Evolutionary conservation across 1,140 invertebrate genomes (phyloP), one percentile per base, ranked within the genome.

Genomic region (Drosophila kepulauana): DNA sequence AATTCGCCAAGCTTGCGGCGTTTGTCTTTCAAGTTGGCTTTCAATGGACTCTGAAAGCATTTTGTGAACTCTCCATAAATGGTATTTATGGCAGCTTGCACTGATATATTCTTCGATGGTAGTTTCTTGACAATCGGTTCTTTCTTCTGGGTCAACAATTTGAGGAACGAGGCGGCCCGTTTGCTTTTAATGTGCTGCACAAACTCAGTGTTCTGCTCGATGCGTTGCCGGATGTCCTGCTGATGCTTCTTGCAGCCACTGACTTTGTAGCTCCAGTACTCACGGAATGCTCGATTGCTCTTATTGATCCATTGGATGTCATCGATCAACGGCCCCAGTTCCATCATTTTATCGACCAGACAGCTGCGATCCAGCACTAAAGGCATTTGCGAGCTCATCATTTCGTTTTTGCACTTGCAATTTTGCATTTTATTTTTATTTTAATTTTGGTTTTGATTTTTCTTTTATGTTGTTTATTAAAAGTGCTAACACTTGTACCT

Each of bases 181-280:
- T 46, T 59, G 2, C 25, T 38, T 25, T 68, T 43, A 2, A 51
- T 38, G 0, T 63, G 62, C 2, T 46, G 41, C 11, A 73, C 33
- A 20, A 81, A 54, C 10, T 62, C 63, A 35, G 54, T 13, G 13
- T 73, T 66, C 49, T 71, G 76, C 16, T 73, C 61, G 41, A 79
- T 43, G 16, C 52, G 59, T 8, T 45, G 70, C 46, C 76, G 72
- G 38, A 79, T 64, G 41, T 54, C 49, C 20, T 68, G 33, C 41
- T 72, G 41, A 10, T 62, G 82, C 48, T 56, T 64, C 41, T 70
- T 56, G 45, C 51, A 66, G 65, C 43, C 75, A 35, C 38, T 67
- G 58, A 82, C 82, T 70, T 81, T 76, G 56, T 79, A 86, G 33
- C 5, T 73, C 82, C 82, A 87, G 1, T 67, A 51, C 13, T 68